Base-by-base conservation (phyloP, 1,140 invertebrate genomes). In the Elymnias hypermnestra region DNA sequence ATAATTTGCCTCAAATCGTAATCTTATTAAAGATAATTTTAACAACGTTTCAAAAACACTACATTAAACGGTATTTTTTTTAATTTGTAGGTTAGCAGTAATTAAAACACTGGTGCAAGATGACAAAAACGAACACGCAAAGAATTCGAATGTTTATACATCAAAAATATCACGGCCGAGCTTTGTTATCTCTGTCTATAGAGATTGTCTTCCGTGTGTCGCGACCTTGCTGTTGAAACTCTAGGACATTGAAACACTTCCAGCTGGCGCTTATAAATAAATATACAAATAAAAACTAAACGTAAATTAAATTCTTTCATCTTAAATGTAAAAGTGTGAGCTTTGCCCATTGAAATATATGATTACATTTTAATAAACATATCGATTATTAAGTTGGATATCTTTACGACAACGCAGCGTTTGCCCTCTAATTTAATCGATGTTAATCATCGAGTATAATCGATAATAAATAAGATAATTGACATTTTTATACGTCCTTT, bases 151-250 rank as follows among this genome's bases (percentile, higher is more conserved):
- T 42, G 31, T 26, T 42, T 42, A 42, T 42, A 26, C 29, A 63
- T 61, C 48, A 50, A 48, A 63, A 64, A 61, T 48, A 66, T 49
- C 58, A 66, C 57, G 72, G 72, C 59, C 60, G 51, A 40, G 57
- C 68, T 73, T 71, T 73, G 69, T 76, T 53, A 49, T 63, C 57
- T 46, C 45, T 42, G 46, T 54, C 28, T 33, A 64, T 54, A 72
- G 81, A 77, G 81, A 83, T 74, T 84, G 78, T 84, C 72, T 84
- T 84, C 81, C 81, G 81, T 57, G 58, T 82, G 57, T 57, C 33
- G 63, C 62, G 72, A 53, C 75, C 79, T 81, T 72, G 73, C 33
- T 48, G 41, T 45, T 63, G 39, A 44, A 46, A 64, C 56, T 57
- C 56, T 57, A 67, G 49, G 58, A 71, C 62, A 63, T 53, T 59